phyloP scores from a whole-genome alignment of 2,797 vertebrate species.

The Natrix natrix region DNA sequence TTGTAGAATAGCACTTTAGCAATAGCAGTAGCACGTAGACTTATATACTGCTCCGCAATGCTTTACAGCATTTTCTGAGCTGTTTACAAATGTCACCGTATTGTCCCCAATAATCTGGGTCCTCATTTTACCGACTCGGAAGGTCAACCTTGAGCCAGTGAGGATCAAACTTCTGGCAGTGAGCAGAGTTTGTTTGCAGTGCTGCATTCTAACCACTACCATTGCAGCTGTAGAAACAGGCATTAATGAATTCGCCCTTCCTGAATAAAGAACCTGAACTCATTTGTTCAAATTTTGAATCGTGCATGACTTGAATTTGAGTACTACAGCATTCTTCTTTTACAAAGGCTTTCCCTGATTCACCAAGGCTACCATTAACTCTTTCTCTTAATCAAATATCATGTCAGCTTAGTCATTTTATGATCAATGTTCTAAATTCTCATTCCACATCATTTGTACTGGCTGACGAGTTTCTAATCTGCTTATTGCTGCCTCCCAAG shows the following conservation, averaged over 20 bases:
- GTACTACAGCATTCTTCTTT: neutral
- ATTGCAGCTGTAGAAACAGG: neutral
- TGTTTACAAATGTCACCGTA: neutral
- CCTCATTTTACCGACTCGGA: neutral
- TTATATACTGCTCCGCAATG: neutral
- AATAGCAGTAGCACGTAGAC: neutral
- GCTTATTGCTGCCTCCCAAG: neutral
- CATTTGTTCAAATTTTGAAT: neutral
- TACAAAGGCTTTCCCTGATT: neutral
- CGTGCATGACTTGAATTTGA: neutral
- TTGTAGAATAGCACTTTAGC: neutral
- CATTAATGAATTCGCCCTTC: neutral
- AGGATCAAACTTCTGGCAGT: neutral
- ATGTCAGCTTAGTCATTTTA: neutral
- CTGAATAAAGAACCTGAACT: neutral
- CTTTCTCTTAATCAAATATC: neutral
- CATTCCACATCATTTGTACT: slow-evolving; percentile 5
- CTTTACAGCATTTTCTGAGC: neutral
- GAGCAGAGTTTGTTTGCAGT: neutral
- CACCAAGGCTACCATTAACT: neutral
- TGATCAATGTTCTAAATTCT: neutral
- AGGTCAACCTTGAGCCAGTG: neutral
- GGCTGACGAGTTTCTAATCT: neutral
- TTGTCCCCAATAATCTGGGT: neutral
- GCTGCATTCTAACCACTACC: neutral